Conservation (phyloP, 2,113 vertebrate species). For the Neogobius melanostomus region DNA sequence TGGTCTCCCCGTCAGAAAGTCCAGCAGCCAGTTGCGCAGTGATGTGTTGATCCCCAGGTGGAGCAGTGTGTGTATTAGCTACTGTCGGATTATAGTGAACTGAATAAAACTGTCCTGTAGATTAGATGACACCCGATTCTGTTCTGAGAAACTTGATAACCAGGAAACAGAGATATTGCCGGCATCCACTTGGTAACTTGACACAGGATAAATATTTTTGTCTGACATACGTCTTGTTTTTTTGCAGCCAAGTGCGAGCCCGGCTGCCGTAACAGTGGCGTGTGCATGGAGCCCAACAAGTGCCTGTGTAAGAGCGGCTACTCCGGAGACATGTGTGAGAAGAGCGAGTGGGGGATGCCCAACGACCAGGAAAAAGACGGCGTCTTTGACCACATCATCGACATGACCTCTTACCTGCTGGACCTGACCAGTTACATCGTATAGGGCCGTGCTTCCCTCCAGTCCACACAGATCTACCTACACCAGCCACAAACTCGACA, state of each 20-base stretch:
- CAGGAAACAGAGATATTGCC: too few species aligned
- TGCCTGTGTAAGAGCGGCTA: slow-evolving; percentile 93
- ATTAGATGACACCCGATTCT: too few species aligned
- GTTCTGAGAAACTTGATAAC: too few species aligned
- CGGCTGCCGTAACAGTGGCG: slow-evolving; percentile 91
- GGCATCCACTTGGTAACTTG: too few species aligned
- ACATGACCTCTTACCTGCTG: slow-evolving; percentile 97
- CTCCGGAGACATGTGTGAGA: slow-evolving; percentile 77
- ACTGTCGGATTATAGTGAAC: too few species aligned
- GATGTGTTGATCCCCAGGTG: too few species aligned
- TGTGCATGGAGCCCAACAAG: slow-evolving; percentile 92
- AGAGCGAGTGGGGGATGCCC: slow-evolving; percentile 87
- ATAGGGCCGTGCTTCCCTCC: slow-evolving; percentile 73
- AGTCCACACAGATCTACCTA: slow-evolving; percentile 70
- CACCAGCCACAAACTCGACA: slow-evolving; percentile 64
- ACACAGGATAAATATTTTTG: too few species aligned
- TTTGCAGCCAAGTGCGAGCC: slow-evolving; percentile 92
- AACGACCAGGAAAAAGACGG: slow-evolving; percentile 91
- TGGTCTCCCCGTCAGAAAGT: too few species aligned
- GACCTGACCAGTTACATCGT: slow-evolving; percentile 97
- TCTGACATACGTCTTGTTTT: neutral
- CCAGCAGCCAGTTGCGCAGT: too few species aligned
- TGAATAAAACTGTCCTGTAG: too few species aligned
- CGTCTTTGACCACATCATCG: slow-evolving; percentile 97
- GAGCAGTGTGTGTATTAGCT: too few species aligned